These are phyloP conservation scores for Holotrichia oblita DNA, from an alignment of 1,140 invertebrate genomes.

Conservation along the genomic window DNA sequence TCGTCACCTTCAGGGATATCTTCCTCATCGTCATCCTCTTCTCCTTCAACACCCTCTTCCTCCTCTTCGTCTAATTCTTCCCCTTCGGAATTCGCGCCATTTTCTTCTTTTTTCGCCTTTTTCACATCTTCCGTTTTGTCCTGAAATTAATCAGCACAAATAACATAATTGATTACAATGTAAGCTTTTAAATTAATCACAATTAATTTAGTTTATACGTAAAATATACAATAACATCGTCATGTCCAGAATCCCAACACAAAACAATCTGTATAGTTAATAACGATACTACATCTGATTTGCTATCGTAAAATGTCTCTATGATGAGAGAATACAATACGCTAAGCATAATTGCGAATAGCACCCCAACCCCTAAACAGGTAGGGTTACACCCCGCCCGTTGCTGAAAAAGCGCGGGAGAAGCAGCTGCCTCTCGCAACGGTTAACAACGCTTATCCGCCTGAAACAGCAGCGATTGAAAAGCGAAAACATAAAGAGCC, in stretches of 20 bases:
- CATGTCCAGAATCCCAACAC: background rate
- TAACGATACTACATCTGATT: background rate
- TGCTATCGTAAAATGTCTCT: background rate
- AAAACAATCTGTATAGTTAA: background rate
- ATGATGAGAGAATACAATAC: background rate
- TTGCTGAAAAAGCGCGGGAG: conserved; percentile 38
- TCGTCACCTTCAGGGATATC: conserved; percentile 74
- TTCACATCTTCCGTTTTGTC: conserved; percentile 78
- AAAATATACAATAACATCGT: too few species aligned
- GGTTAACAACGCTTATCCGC: conserved; percentile 27
- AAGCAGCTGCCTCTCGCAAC: conserved; percentile 29
- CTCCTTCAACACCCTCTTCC: conserved; percentile 66
- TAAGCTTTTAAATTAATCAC: too few species aligned
- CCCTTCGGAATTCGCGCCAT: conserved; percentile 67
- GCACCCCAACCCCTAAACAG: conserved; percentile 30
- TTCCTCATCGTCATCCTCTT: conserved; percentile 75
- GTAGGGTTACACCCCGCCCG: conserved; percentile 37
- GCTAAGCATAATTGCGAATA: conserved; percentile 3
- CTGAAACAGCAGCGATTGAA: background rate
- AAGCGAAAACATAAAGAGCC: conserved; percentile 20
- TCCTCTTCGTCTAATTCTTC: conserved; percentile 67
- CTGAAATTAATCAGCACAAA: conserved; percentile 59
- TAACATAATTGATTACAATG: background rate
- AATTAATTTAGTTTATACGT: background rate
- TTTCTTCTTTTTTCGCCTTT: conserved; percentile 81